Percentiles rank a stretch among this genome's conserved stretches.
Evolutionary conservation across 2,888 invertebrate genomes (phyloP).

Genomic region (Melikaiella ostensackeni): DNA sequence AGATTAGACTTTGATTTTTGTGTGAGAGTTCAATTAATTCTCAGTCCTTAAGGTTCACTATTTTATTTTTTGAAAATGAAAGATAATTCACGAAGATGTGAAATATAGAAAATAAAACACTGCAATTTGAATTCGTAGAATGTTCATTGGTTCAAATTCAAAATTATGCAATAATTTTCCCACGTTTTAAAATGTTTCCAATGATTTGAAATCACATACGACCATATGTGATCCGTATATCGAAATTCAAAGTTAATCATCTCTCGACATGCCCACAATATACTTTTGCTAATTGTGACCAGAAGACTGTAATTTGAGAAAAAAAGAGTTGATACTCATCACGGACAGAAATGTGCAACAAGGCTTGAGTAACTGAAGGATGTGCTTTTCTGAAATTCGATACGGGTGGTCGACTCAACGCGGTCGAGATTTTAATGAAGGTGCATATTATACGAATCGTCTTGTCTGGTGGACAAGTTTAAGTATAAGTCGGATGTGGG

Average conservation of each 20-base stretch:
- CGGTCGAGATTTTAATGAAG: constrained; percentile 31
- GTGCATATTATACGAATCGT: constrained; percentile 38
- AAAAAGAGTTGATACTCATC: constrained; percentile 25
- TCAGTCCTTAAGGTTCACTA: too few species aligned
- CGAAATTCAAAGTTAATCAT: neutral
- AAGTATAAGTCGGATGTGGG: constrained; percentile 36
- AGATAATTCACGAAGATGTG: too few species aligned
- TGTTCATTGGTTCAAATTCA: too few species aligned
- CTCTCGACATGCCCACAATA: neutral
- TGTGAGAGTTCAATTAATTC: too few species aligned
- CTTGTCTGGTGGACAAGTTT: constrained; percentile 37
- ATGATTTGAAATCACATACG: too few species aligned
- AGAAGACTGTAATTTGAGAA: constrained; percentile 23
- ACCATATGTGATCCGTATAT: too few species aligned
- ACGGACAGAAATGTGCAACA: constrained; percentile 9
- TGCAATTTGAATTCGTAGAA: too few species aligned
- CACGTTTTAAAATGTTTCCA: too few species aligned
- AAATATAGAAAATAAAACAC: too few species aligned
- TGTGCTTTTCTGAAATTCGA: constrained; percentile 37
- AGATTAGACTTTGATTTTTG: too few species aligned
- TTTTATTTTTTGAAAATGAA: too few species aligned
- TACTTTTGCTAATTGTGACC: neutral
- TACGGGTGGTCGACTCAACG: constrained; percentile 38
- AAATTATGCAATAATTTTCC: too few species aligned
- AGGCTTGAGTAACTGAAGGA: constrained; percentile 32